Evolutionary conservation across 2,797 vertebrate genomes (phyloP).

Genomic region (Sylvia borin): DNA sequence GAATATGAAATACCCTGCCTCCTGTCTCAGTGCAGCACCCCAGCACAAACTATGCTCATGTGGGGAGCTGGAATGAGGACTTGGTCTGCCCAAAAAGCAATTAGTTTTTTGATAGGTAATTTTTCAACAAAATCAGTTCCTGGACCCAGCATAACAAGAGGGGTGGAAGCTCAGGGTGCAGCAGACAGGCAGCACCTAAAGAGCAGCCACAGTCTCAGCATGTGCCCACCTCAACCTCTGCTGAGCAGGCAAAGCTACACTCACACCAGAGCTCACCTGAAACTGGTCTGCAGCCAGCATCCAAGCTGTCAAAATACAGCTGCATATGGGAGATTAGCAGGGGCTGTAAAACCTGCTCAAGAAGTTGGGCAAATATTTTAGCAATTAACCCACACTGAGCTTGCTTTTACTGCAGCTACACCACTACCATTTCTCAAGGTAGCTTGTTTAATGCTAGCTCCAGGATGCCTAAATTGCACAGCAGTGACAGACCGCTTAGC

Average conservation of each 20-base stretch:
- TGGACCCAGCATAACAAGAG: neutral
- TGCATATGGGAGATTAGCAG: constrained; percentile 44
- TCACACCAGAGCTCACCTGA: constrained; percentile 22
- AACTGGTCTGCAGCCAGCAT: constrained; percentile 32
- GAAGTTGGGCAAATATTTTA: constrained; percentile 57
- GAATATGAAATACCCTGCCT: neutral
- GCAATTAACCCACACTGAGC: constrained; percentile 38
- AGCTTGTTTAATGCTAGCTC: neutral
- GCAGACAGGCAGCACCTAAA: neutral
- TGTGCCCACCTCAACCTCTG: neutral
- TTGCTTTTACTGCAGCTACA: neutral
- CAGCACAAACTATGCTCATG: neutral
- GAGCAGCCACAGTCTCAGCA: neutral
- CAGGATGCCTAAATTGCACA: neutral
- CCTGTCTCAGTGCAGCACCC: neutral
- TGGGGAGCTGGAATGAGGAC: neutral
- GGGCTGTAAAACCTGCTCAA: constrained; percentile 62
- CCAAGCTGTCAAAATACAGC: constrained; percentile 55
- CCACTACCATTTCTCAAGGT: neutral
- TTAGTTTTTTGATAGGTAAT: neutral
- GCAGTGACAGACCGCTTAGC: neutral
- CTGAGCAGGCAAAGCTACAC: neutral
- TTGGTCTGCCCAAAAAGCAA: neutral
- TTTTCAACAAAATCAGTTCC: neutral
- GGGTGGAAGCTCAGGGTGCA: accelerated